phyloP scores from a whole-genome alignment of 92 coral and sea anemone genomes.

The Palythoa grandis region DNA sequence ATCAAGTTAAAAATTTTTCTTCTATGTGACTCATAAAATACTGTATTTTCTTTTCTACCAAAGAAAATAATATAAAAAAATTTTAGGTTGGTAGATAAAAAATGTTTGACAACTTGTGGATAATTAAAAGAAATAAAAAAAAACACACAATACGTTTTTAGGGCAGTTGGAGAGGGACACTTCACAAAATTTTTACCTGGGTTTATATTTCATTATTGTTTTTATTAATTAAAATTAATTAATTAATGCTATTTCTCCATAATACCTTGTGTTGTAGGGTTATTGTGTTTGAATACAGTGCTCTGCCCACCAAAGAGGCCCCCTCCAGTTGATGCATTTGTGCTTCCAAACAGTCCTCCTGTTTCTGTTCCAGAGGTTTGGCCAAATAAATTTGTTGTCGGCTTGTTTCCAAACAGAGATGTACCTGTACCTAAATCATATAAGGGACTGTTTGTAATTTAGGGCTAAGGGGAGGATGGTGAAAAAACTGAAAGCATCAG shows the following conservation, averaged over 20 bases:
- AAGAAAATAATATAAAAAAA: too few relatives aligned
- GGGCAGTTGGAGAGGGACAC: too few relatives aligned
- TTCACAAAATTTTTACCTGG: too few relatives aligned
- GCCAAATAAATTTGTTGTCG: slow-evolving; percentile 20
- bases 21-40: too few relatives aligned
- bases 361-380: slow-evolving; percentile 12
- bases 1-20: too few relatives aligned
- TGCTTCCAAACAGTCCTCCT: slow-evolving; percentile 36
- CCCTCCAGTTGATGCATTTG: slow-evolving; percentile 16
- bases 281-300: slow-evolving; percentile 16
- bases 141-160: neutral
- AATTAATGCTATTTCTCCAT: neutral
- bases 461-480: too few relatives aligned
- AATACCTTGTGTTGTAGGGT: slow-evolving; percentile 37
- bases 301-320: slow-evolving; percentile 22
- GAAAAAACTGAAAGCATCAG: too few relatives aligned
- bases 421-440: neutral
- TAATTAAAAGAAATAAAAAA: too few relatives aligned
- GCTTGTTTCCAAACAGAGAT: slow-evolving; percentile 26
- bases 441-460: too few relatives aligned
- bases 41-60: too few relatives aligned
- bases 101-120: too few relatives aligned
- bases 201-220: neutral
- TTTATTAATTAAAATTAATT: neutral
- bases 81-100: too few relatives aligned